Evolutionary conservation across 2,797 vertebrate genomes (phyloP), one percentile per base, ranked within the genome.

Genomic region (Pelodytes ibericus): DNA sequence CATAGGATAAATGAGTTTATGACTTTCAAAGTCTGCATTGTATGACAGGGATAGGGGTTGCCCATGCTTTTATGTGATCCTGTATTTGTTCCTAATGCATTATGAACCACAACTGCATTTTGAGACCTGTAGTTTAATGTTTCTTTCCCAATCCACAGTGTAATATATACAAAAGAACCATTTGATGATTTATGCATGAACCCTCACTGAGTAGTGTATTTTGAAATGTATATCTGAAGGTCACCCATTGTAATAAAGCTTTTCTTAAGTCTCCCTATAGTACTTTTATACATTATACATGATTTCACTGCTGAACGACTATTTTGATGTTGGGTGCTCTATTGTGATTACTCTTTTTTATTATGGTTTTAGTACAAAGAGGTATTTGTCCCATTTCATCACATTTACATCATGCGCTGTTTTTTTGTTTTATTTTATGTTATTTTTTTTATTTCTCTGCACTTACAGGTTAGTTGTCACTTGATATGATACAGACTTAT

Each of bases 361-460:
- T 63, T 72, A 61, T 20, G 49, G 49, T 49, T 67, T 63, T 58
- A 73, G 56, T 31, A 30, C 44, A 68, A 66, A 69, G 47, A 69
- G 61, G 8, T 24, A 79, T 74, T 78, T 73, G 62, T 49, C 49
- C 44, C 49, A 49, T 77, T 78, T 72, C 72, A 72, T 72, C 68
- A 56, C n/a, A 36, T 79, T 39, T 69, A 66, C 27, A 41, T 73
- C 26, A 25, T 15, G 20, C 47, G 51, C 33, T 63, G 57, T 78
- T 78, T 36, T n/a, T 39, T 66, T 58, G 39, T 78, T 78, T 69
- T 73, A 69, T 79, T 73, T 69, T 62, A 69, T 62, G 64, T 24
- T 53, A 39, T 33, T 49, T 78, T 15, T 53, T 49, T 79, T 68
- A 56, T 79, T 59, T 73, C 31, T 41, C 56, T 61, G 53, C 68